These are phyloP conservation scores for Ophioninae sp. DNA, from an alignment of 2,888 invertebrate species.

Conservation along the genomic window DNA sequence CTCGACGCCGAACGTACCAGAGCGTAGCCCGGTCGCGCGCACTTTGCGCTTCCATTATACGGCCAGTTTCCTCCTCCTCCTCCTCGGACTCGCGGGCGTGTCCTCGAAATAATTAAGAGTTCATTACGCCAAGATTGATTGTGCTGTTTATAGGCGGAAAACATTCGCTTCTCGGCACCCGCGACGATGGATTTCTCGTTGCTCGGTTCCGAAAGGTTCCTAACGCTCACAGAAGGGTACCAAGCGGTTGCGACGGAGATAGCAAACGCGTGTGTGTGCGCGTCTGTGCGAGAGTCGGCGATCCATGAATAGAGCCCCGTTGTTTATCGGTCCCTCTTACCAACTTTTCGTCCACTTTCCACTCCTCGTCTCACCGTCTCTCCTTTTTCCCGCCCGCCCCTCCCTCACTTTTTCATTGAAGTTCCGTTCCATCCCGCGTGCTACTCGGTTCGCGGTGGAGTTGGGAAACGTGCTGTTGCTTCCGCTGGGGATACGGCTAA, in stretches of 20 bases:
- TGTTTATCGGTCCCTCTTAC: slow-evolving; percentile 73
- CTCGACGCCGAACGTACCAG: slow-evolving; percentile 59
- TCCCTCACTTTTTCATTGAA: slow-evolving; percentile 43
- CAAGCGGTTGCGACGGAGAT: slow-evolving; percentile 47
- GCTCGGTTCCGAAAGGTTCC: slow-evolving; percentile 25
- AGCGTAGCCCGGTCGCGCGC: slow-evolving; percentile 74
- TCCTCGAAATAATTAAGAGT: slow-evolving; percentile 81
- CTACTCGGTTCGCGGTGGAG: slow-evolving; percentile 41
- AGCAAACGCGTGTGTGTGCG: slow-evolving; percentile 55
- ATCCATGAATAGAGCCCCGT: slow-evolving; percentile 75
- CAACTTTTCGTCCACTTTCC: slow-evolving; percentile 61
- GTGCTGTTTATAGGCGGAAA: slow-evolving; percentile 75
- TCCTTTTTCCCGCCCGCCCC: slow-evolving; percentile 51
- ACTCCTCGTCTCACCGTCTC: slow-evolving; percentile 48
- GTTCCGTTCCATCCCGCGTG: slow-evolving; percentile 45
- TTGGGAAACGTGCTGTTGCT: slow-evolving; percentile 55
- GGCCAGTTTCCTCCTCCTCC: slow-evolving; percentile 77
- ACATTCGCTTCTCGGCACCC: slow-evolving; percentile 51
- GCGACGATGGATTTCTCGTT: slow-evolving; percentile 30
- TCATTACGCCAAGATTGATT: slow-evolving; percentile 80
- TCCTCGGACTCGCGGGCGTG: slow-evolving; percentile 68
- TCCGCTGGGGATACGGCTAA: slow-evolving; percentile 59
- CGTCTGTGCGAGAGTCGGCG: slow-evolving; percentile 61
- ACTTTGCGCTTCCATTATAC: slow-evolving; percentile 80
- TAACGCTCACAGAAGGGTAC: slow-evolving; percentile 10